Evolutionary conservation across 2,888 invertebrate species (phyloP).

Genomic region (Watsonalla binaria): DNA sequence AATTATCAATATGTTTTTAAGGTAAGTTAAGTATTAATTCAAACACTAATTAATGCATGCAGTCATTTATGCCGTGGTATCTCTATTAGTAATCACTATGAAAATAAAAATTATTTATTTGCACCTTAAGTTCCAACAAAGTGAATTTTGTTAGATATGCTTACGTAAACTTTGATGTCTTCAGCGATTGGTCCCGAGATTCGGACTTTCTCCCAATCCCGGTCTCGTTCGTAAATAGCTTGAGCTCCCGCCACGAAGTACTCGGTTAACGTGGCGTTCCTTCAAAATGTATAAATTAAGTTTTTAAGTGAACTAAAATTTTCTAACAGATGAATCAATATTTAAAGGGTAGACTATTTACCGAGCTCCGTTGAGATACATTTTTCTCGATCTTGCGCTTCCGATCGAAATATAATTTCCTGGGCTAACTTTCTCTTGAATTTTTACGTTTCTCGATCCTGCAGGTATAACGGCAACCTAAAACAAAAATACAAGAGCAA

Average conservation of each 20-base stretch:
- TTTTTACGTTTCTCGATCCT: slow-evolving; percentile 87
- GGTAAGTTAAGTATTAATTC: too few species aligned
- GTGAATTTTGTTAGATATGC: slow-evolving; percentile 25
- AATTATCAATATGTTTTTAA: slow-evolving; percentile 2
- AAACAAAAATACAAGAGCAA: slow-evolving; percentile 7
- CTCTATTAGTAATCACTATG: too few species aligned
- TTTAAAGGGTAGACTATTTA: slow-evolving; percentile 40
- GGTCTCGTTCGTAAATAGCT: slow-evolving; percentile 87
- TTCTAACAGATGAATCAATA: neutral
- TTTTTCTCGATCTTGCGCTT: slow-evolving; percentile 82
- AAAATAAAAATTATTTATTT: too few species aligned
- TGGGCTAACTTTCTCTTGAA: slow-evolving; percentile 86
- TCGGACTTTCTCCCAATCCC: slow-evolving; percentile 88
- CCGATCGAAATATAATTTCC: slow-evolving; percentile 90
- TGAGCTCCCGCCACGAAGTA: slow-evolving; percentile 89
- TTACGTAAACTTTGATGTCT: slow-evolving; percentile 89
- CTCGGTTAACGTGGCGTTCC: slow-evolving; percentile 85
- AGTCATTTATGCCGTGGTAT: too few species aligned
- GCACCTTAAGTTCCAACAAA: neutral
- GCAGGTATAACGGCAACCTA: slow-evolving; percentile 86
- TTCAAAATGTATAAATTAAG: slow-evolving; percentile 38
- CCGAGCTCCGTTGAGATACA: slow-evolving; percentile 89
- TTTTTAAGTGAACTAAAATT: slow-evolving; percentile 2
- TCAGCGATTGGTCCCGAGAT: slow-evolving; percentile 91
- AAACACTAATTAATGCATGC: too few species aligned